Conservation (phyloP, 2,113 vertebrate genomes). For the Zosterops borbonicus region DNA sequence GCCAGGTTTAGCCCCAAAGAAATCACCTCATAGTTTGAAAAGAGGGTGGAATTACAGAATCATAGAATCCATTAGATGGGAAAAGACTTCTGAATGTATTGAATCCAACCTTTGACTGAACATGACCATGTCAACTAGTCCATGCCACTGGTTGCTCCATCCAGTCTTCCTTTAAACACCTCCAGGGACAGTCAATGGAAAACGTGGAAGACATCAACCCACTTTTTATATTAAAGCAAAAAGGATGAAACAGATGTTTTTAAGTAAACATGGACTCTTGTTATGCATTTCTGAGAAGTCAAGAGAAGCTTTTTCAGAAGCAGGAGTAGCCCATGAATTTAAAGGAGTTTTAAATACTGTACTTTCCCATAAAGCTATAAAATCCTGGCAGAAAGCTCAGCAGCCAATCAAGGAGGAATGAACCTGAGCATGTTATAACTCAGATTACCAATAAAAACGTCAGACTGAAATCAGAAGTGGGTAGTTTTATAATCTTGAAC, state of each 20-base stretch:
- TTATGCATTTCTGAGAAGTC: constrained; percentile 72
- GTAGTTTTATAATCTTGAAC: constrained; percentile 74
- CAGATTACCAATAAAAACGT: constrained; percentile 84
- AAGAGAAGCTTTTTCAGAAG: constrained; percentile 76
- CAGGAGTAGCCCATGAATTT: constrained; percentile 76
- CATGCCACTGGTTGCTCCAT: background rate
- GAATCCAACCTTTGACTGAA: background rate
- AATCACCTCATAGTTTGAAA: constrained; percentile 57
- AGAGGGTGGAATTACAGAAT: background rate
- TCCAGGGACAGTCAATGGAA: constrained; percentile 24
- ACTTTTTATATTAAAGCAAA: constrained; percentile 69
- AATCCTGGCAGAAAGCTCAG: constrained; percentile 74
- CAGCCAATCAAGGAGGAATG: constrained; percentile 75
- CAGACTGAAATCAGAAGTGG: constrained; percentile 76
- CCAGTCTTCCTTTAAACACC: background rate
- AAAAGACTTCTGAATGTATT: background rate
- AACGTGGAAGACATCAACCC: constrained; percentile 70
- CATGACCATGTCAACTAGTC: background rate
- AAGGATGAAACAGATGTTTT: constrained; percentile 78
- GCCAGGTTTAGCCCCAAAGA: background rate
- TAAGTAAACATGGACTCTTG: constrained; percentile 76
- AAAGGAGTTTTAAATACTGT: constrained; percentile 76
- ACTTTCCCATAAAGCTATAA: constrained; percentile 79
- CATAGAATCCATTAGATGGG: background rate
- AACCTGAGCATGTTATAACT: constrained; percentile 78